A percentile compares a stretch with the other conserved stretches of the same genome.
phyloP scores from a whole-genome alignment of 2,888 invertebrate species.

The Pelosia muscerda region DNA sequence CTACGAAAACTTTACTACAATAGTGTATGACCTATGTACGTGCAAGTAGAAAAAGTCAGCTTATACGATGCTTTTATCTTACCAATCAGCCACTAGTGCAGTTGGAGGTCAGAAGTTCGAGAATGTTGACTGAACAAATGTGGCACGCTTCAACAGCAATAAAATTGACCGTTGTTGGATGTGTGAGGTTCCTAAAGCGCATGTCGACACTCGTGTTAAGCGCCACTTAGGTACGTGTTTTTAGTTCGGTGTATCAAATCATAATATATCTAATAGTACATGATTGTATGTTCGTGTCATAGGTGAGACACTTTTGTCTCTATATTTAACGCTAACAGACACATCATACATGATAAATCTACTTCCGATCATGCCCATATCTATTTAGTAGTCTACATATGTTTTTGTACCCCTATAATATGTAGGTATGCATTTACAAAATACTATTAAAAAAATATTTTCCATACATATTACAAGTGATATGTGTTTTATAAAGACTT shows the following conservation, averaged over 20 bases:
- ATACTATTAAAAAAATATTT: too few species aligned
- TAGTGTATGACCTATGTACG: background rate
- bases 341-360: too few species aligned
- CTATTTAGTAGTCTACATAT: background rate
- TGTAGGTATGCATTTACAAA: too few species aligned
- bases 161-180: constrained; percentile 15
- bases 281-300: background rate
- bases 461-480: too few species aligned
- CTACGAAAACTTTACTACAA: background rate
- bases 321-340: too few species aligned
- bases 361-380: too few species aligned
- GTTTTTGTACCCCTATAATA: too few species aligned
- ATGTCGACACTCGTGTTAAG: constrained; percentile 21
- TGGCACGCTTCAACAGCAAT: constrained; percentile 5
- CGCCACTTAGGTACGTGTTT: constrained; percentile 22
- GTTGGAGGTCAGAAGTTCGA: constrained; percentile 3
- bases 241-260: constrained; percentile 33
- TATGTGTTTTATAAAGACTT: too few species aligned
- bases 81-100: background rate
- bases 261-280: constrained; percentile 5
- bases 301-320: background rate
- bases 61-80: background rate
- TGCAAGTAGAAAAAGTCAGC: background rate
- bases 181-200: background rate
- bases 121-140: background rate